Evolutionary conservation across 2,797 vertebrate genomes (phyloP), one percentile per base, ranked within the genome.

Genomic region (Schizopygopsis malacanthus): DNA sequence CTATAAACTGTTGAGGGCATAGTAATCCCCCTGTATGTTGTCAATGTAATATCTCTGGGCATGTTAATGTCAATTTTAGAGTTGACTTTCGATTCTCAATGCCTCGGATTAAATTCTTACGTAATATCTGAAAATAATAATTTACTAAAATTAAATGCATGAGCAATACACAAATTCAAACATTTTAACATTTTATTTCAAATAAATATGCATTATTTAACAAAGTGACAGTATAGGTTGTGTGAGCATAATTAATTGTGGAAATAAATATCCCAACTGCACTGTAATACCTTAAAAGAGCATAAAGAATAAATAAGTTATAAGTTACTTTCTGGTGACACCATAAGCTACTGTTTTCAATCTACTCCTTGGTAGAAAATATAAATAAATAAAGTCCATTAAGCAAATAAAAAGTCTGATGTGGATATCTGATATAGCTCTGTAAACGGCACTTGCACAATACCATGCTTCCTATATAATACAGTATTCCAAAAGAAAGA

Each of bases 141-240:
- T 37, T n/a, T 25, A 65, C 37, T n/a, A 37, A 56, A 13, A 81
- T 50, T 2, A 16, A 39, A 0, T 4, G 20, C 15, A 22, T 4
- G 56, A 77, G 59, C 28, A 67, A 52, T 9, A 73, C 22, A 67
- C 41, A 52, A 37, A 37, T 54, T 50, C 0, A 45, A 33, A 78
- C 20, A 43, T 65, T 28, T 79, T 25, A 79, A 86, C 56, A 82
- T 84, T 90, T 90, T 90, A 90, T 90, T 90, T 79, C 13, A 78
- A 87, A 87, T 90, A 89, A 85, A 82, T 85, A 79, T 15, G 11
- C 4, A 50, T 63, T 83, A 85, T 77, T 79, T 82, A 85, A 87
- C 76, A 87, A 90, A 86, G 87, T 86, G 79, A 84, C 78, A 76
- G 37, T 28, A 76, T 86, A 84, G 84, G 59, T 50, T 33, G 43